These are phyloP conservation scores for Sebastes hubbsi DNA, from an alignment of 2,797 vertebrate species.

Conservation along the genomic window DNA sequence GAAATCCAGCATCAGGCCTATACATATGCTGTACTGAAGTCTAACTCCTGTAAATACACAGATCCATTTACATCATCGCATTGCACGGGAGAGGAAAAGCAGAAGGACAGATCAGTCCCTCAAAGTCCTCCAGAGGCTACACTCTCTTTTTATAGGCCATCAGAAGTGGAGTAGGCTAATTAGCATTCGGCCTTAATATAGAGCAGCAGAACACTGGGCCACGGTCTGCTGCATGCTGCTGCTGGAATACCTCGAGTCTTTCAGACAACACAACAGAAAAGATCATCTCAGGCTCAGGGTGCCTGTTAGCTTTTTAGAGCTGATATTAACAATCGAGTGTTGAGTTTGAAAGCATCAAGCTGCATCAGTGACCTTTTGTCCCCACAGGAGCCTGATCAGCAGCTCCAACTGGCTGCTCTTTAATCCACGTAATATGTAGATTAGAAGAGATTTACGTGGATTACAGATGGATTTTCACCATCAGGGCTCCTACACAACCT, in stretches of 20 bases:
- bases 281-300: neutral
- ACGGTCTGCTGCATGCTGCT: neutral
- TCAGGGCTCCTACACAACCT: neutral
- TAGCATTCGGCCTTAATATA: conserved; percentile 64
- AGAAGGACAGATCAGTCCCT: conserved; percentile 28
- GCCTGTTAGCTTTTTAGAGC: neutral
- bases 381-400: neutral
- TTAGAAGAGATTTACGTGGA: conserved; percentile 15
- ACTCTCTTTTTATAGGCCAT: conserved; percentile 69
- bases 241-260: neutral
- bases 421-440: conserved; percentile 18
- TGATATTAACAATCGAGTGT: neutral
- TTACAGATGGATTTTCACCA: conserved; percentile 29
- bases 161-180: conserved; percentile 85
- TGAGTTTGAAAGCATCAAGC: neutral
- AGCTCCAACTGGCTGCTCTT: neutral
- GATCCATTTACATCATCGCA: neutral
- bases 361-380: neutral
- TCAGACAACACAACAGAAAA: neutral
- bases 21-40: no score
- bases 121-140: conserved; percentile 37
- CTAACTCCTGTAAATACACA: conserved; percentile 20
- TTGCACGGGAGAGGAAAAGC: neutral
- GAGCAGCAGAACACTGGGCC: conserved; percentile 1
- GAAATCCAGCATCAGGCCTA: neutral